Conservation (phyloP, 2,888 invertebrate genomes). For the Elgonia sp. region DNA sequence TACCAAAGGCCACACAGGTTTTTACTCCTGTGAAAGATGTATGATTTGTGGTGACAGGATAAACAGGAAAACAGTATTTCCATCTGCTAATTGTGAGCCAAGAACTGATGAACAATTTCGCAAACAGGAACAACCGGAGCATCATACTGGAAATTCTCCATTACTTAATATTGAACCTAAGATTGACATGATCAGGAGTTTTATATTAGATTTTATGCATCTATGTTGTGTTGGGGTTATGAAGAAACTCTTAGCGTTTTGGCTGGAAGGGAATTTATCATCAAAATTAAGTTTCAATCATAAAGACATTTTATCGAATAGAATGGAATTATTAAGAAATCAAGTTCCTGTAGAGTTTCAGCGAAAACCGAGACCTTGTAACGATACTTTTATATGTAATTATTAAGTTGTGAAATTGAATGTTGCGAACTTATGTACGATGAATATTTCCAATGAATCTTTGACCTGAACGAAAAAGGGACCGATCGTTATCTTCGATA, state of each 20-base stretch:
- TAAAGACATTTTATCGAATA: no score
- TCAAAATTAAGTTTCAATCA: no score
- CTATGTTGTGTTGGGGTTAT: background rate
- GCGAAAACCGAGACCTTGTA: no score
- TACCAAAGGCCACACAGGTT: constrained; percentile 1
- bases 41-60: background rate
- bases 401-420: no score
- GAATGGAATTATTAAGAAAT: no score
- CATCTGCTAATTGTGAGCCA: background rate
- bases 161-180: background rate
- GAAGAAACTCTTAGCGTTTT: background rate
- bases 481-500: no score
- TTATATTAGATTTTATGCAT: constrained; percentile 15
- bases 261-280: no score
- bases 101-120: background rate
- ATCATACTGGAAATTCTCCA: constrained; percentile 18
- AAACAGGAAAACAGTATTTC: background rate
- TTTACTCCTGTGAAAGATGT: constrained; percentile 4
- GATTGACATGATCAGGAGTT: background rate
- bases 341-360: no score
- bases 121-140: background rate
- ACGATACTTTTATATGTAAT: no score
- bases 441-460: no score
- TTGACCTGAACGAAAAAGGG: no score
- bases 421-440: no score